Base-by-base conservation (phyloP, 2,888 invertebrate genomes). In the Synergus umbraculus region DNA sequence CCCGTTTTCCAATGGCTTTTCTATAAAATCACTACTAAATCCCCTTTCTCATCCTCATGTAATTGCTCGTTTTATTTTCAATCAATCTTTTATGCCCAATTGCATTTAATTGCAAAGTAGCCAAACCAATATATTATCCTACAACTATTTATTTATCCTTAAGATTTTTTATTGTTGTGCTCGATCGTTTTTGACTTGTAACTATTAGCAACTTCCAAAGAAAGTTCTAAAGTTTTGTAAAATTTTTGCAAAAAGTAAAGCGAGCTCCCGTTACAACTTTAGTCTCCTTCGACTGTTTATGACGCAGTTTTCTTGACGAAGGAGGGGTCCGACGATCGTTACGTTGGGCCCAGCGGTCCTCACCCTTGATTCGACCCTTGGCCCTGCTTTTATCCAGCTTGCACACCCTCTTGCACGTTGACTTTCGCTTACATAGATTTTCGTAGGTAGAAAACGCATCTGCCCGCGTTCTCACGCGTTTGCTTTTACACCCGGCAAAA, bases 381-480 rank as follows among this genome's bases (percentile, higher is more conserved):
- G 76, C 60, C 77, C 77, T 64, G 78, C 77, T 78, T 76, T 79
- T 77, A 81, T 78, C 22, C 58, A 78, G 77, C 81, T 66, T 65
- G 78, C 77, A 79, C 76, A 79, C 78, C 78, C 81, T 58, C 73
- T 81, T 79, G 79, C 78, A 76, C 83, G 80, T 81, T 79, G 78
- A 82, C 83, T 85, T 84, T 83, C 80, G 82, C 83, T 85, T 83
- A 84, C 80, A 82, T 83, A 82, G 82, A 87, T 87, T 87, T 83
- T 85, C 82, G 82, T 78, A 83, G 83, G 78, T 79, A 77, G 73
- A 79, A 73, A 81, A 82, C 83, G 86, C 87, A 87, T 87, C 87
- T 87, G 87, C 84, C 82, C 83, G 83, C 81, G 76, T 87, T 87
- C 87, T 87, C 87, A 87, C 87, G 87, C 84, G 82, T 76, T 84